phyloP scores from a whole-genome alignment of 2,797 vertebrate genomes.

The Zenarchopterus dispar region DNA sequence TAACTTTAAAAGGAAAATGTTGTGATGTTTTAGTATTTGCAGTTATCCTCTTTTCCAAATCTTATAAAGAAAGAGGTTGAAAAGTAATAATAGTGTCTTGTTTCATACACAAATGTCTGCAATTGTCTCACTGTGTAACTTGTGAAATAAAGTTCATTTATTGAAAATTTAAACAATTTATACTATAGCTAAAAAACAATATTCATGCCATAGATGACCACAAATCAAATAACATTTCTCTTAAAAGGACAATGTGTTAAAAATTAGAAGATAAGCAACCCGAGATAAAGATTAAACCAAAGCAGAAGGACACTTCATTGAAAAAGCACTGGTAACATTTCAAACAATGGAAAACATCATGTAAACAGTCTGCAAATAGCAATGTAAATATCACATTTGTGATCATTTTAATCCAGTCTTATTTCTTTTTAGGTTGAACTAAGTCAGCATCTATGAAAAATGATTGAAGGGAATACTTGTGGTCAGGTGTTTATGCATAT shows the following conservation, averaged over 20 bases:
- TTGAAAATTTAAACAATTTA: background rate
- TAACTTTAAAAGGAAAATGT: no score
- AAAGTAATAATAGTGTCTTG: background rate
- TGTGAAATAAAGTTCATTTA: constrained; percentile 2
- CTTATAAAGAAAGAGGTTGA: background rate
- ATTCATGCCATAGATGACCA: background rate
- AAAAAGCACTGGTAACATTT: no score
- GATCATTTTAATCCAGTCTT: background rate
- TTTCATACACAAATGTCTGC: background rate
- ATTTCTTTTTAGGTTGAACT: background rate
- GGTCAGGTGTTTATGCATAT: no score
- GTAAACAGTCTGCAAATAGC: background rate
- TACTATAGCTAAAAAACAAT: no score
- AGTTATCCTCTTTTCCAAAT: background rate
- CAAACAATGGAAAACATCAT: background rate
- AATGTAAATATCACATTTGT: background rate
- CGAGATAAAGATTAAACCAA: background rate
- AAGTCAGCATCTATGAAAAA: background rate
- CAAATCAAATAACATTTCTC: background rate
- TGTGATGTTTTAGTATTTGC: no score
- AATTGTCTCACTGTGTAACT: background rate
- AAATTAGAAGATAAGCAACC: background rate
- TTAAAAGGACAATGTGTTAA: background rate
- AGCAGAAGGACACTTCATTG: no score
- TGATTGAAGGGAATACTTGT: background rate